A percentile compares a stretch with the other conserved stretches of the same genome.
Evolutionary conservation across 2,888 invertebrate species (phyloP).

Genomic region (Rotaria magnacalcarata): DNA sequence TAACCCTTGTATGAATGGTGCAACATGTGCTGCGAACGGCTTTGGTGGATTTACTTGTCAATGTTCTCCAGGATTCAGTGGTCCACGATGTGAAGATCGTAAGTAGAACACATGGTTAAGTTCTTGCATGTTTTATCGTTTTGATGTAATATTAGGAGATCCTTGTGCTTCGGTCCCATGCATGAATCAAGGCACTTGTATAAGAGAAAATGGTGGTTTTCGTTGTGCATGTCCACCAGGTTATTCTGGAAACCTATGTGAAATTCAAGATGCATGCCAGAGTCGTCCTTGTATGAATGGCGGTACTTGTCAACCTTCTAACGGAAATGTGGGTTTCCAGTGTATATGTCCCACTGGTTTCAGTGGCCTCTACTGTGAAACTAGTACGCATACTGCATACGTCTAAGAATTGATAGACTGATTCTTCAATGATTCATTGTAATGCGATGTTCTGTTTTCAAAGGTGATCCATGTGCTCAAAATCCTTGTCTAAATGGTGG

Average conservation of each 20-base stretch:
- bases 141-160: neutral
- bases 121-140: neutral
- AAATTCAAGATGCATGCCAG: neutral
- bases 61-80: conserved; percentile 22
- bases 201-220: conserved; percentile 47
- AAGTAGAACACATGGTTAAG: neutral
- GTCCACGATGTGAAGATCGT: conserved; percentile 37
- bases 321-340: neutral
- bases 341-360: neutral
- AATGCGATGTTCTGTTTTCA: neutral
- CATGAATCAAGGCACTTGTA: conserved; percentile 47
- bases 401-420: too few species aligned
- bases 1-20: conserved; percentile 38
- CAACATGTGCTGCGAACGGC: conserved; percentile 4
- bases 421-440: too few species aligned
- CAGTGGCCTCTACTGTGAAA: neutral
- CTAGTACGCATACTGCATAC: neutral
- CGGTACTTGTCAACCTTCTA: conserved; percentile 27
- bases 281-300: conserved; percentile 31
- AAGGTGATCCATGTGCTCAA: conserved; percentile 34
- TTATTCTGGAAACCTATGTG: conserved; percentile 44
- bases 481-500: conserved; percentile 40
- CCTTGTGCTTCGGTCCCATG: conserved; percentile 38
- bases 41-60: conserved; percentile 5
- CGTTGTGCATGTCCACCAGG: conserved; percentile 48